Evolutionary conservation across 1,140 invertebrate genomes (phyloP), one percentile per base, ranked within the genome.

Genomic region (Drosophila bocqueti): DNA sequence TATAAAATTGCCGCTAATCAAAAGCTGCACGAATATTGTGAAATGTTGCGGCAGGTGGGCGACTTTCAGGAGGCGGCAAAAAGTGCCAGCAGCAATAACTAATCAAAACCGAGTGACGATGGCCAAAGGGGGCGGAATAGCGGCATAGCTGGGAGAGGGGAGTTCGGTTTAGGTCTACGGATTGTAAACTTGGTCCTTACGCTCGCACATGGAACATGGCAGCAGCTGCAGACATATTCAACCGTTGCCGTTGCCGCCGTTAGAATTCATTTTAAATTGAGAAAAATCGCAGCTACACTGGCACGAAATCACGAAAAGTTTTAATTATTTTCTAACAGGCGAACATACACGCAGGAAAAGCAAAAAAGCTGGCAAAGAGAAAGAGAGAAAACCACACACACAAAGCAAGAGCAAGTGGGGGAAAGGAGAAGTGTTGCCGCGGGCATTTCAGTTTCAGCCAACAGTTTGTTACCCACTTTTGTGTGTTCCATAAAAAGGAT

Each of bases 301-400:
- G 85, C 85, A 89, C 84, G 84, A 90, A 89, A 90, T 89, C 84
- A 89, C 85, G 79, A 90, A 89, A 87, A 89, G 81, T 89, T 89
- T 89, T 89, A 89, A 89, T 89, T 89, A 89, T 89, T 89, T 89
- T 89, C 85, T 90, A 90, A 87, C 85, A 90, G 81, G 81, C 85
- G 68, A 84, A 81, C 84, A 81, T 68, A 79, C 68, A 65, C 76
- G 61, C 73, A 84, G 67, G 58, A 68, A 65, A 57, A 15, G 55
- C 5, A 29, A n/a, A 45, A 61, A 43, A 63, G 5, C 16, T 59
- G 18, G 21, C 38, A 40, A 43, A 57, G 18, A 31, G 16, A 57
- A 40, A 43, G 15, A 40, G 47, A 40, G 60, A 13, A 52, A 72
- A 42, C 15, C 46, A 24, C 24, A 24, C 54, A 38, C 21, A 11